Base-by-base conservation (phyloP, 2,888 invertebrate genomes). In the Himalopsyche tibetana region DNA sequence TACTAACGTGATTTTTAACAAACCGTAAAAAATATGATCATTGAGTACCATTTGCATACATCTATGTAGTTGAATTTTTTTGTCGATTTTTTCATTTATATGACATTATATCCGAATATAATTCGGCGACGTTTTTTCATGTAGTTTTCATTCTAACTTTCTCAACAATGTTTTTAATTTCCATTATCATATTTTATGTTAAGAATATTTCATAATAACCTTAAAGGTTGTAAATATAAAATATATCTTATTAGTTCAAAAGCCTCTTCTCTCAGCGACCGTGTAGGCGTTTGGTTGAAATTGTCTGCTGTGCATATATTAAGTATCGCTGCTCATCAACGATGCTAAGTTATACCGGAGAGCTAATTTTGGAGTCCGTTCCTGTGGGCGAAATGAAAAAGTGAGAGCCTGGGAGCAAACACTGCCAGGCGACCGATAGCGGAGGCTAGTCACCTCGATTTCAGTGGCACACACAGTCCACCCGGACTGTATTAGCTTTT, bases 311-410 rank as follows among this genome's bases (percentile, higher is more conserved):
- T 63, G 63, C 11, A 36, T 28, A 74, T 15, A 74, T 36, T 74
- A 36, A 74, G 74, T 5, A 28, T 38, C 74, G 38, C 74, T 2
- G 12, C 74, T 28, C 74, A 74, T 74, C 74, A 74, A 12, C 36
- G 74, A 74, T 74, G 74, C 74, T 38, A 74, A 74, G 74, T 74
- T 74, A 74, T 74, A 74, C 74, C 28, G 74, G 38, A 28, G 28
- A 36, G 74, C 38, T 74, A 74, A 74, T 74, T 74, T 74, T 38
- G 74, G 36, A 36, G 74, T 74, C 28, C 74, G 74, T 36, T 74
- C 28, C 74, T 74, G 74, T 12, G 74, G 74, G 28, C 38, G 36
- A 74, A 74, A 74, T 74, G 74, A 74, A 74, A 74, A 74, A 74
- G 74, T 74, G 38, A 74, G 15, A 36, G 74, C 74, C 74, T 9